These are phyloP conservation scores for Rhopalosiphum padi DNA, from an alignment of 1,140 invertebrate genomes.

Conservation along the genomic window DNA sequence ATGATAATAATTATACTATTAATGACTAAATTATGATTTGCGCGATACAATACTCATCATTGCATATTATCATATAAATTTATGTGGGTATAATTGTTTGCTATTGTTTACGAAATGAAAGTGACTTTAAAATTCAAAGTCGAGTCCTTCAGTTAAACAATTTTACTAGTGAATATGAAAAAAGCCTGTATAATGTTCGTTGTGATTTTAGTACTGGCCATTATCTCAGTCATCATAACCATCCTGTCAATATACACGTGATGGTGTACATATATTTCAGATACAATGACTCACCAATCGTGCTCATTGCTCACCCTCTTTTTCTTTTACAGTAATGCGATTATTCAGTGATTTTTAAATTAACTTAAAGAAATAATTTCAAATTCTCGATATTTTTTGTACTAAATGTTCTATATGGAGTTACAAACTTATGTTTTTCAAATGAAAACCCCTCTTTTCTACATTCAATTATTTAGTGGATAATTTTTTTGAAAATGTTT, in stretches of 20 bases:
- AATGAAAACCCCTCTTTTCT: no score
- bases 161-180: not conserved
- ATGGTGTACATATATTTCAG: no score
- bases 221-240: not conserved
- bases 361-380: no score
- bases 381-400: no score
- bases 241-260: not conserved
- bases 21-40: not conserved
- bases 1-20: not conserved
- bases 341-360: no score
- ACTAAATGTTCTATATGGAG: no score
- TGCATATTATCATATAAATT: not conserved
- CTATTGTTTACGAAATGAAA: conserved; percentile 20
- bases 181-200: not conserved
- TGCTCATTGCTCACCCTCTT: no score
- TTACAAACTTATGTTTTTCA: no score
- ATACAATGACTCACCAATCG: no score
- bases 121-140: not conserved
- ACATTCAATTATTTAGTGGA: no score
- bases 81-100: not conserved
- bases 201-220: not conserved
- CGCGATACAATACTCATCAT: not conserved
- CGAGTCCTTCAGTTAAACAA: not conserved
- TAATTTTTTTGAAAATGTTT: no score
- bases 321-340: no score